A percentile compares a stretch with the other conserved stretches of the same genome.
Evolutionary conservation across 64 coral and sea anemone genomes (phyloP).

Genomic region (Porites lutea): DNA sequence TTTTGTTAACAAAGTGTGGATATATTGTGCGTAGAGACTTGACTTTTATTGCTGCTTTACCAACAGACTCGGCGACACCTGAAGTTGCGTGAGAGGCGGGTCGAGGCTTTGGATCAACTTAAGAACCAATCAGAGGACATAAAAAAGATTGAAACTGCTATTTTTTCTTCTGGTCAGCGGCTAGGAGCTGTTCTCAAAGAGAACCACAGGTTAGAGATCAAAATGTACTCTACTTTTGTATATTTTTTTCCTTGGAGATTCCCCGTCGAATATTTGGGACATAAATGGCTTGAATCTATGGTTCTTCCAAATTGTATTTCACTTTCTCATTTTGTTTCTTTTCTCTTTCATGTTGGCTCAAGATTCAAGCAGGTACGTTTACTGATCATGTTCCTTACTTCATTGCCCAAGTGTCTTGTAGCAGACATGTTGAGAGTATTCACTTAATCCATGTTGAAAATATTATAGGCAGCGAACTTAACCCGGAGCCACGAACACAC

Average conservation of each 20-base stretch:
- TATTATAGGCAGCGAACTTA: too few species aligned
- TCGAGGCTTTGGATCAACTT: constrained; percentile 69
- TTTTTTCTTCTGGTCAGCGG: constrained; percentile 82
- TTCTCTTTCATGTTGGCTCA: constrained; percentile 29
- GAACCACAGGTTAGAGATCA: constrained; percentile 72
- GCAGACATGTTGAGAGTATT: too few species aligned
- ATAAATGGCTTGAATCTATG: not conserved
- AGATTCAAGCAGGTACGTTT: constrained; percentile 40
- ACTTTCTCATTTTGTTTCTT: not conserved
- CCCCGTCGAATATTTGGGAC: too few species aligned
- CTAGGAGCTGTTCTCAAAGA: constrained; percentile 89
- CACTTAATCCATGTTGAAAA: too few species aligned
- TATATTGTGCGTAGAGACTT: not conserved
- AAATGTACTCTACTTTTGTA: not conserved
- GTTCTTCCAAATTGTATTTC: not conserved
- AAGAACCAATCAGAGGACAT: constrained; percentile 79
- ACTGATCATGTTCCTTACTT: not conserved
- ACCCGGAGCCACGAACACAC: too few species aligned
- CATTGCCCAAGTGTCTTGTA: too few species aligned
- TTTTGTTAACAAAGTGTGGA: not conserved
- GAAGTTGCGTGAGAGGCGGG: constrained; percentile 61
- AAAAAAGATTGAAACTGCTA: constrained; percentile 79
- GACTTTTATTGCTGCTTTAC: not conserved
- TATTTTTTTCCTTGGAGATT: too few species aligned
- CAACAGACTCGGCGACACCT: constrained; percentile 70